Evolutionary conservation across 2,888 invertebrate species (phyloP).

Genomic region (Hedychridium roseum): DNA sequence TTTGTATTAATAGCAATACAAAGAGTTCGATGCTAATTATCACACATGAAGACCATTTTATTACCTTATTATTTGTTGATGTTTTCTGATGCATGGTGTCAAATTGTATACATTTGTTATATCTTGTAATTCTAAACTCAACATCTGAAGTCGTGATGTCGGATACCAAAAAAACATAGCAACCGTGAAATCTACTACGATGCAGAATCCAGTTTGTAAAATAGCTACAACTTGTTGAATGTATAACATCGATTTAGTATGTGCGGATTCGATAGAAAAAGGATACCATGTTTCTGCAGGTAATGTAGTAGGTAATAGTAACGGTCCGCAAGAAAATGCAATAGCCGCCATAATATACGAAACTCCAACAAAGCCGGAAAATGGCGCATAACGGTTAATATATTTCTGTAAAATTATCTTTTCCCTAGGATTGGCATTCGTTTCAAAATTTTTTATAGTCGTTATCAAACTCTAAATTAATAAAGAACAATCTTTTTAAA

Average conservation of each 20-base stretch:
- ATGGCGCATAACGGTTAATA: slow-evolving; percentile 37
- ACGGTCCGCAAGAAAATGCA: slow-evolving; percentile 35
- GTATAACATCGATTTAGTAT: slow-evolving; percentile 27
- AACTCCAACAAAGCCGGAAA: slow-evolving; percentile 30
- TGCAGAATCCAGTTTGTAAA: slow-evolving; percentile 34
- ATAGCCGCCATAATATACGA: slow-evolving; percentile 36
- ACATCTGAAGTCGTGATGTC: slow-evolving; percentile 34
- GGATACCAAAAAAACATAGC: slow-evolving; percentile 40
- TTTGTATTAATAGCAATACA: neutral
- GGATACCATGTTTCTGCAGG: slow-evolving; percentile 49
- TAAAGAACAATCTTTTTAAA: slow-evolving; percentile 4
- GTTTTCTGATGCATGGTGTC: slow-evolving; percentile 27
- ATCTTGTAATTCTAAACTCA: slow-evolving; percentile 21
- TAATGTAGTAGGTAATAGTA: slow-evolving; percentile 32
- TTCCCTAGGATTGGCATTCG: slow-evolving; percentile 25
- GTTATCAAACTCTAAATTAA: slow-evolving; percentile 31
- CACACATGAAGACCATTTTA: neutral
- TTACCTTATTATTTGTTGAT: slow-evolving; percentile 39
- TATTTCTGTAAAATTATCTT: slow-evolving; percentile 37
- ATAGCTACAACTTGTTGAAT: slow-evolving; percentile 33
- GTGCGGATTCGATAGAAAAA: slow-evolving; percentile 30
- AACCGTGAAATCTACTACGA: slow-evolving; percentile 40
- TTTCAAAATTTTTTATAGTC: slow-evolving; percentile 34
- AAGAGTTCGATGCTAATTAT: no score
- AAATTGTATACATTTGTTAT: slow-evolving; percentile 21